Conservation (phyloP, 1,140 invertebrate species). For the Homalodisca vitripennis region DNA sequence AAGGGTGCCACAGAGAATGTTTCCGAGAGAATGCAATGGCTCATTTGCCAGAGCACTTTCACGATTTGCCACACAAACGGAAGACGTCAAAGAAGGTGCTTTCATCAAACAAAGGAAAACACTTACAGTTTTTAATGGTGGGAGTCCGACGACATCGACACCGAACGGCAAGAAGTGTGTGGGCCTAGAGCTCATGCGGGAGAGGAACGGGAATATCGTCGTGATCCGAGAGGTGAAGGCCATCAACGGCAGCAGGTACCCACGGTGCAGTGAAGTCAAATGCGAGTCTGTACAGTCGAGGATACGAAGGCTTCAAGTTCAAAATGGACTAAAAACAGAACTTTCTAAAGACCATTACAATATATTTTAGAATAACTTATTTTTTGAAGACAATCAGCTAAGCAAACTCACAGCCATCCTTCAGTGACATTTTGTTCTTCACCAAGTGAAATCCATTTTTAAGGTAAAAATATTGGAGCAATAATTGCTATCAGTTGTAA, state of each 20-base stretch:
- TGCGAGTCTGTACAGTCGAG: constrained; percentile 56
- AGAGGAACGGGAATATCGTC: constrained; percentile 50
- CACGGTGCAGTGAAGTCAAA: constrained; percentile 55
- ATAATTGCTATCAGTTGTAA: neutral
- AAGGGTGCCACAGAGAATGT: constrained; percentile 42
- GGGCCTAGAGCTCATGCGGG: constrained; percentile 40
- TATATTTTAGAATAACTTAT: constrained; percentile 15
- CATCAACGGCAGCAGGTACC: constrained; percentile 53
- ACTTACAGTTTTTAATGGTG: constrained; percentile 37
- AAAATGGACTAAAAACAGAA: constrained; percentile 39
- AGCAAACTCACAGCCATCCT: constrained; percentile 7
- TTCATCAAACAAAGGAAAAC: constrained; percentile 29
- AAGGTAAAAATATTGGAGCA: neutral
- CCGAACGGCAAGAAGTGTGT: constrained; percentile 33
- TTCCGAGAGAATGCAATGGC: constrained; percentile 53
- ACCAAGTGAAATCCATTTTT: neutral
- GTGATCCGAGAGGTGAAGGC: constrained; percentile 54
- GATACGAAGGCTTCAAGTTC: constrained; percentile 53
- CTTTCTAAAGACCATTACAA: constrained; percentile 29
- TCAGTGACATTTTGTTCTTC: neutral
- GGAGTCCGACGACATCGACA: constrained; percentile 11
- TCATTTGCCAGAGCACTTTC: constrained; percentile 53
- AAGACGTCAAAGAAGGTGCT: constrained; percentile 47
- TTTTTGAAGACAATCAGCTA: constrained; percentile 16
- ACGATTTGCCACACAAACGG: constrained; percentile 46